Percentiles rank a stretch among this genome's conserved stretches.
phyloP scores from a whole-genome alignment of 1,140 invertebrate genomes.

The Pogonomyrmex barbatus region DNA sequence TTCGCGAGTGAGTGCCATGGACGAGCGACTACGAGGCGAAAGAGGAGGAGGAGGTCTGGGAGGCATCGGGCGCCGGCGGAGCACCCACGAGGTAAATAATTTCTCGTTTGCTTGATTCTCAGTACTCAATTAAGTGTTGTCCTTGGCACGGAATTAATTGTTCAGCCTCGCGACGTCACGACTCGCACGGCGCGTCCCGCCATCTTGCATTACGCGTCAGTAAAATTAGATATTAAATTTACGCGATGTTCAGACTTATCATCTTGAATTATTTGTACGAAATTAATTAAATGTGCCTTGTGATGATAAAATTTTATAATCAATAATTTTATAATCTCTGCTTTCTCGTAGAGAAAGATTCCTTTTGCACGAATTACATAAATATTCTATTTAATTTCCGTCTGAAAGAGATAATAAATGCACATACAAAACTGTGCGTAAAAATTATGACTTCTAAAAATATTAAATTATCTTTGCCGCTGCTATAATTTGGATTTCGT shows the following conservation, averaged over 20 bases:
- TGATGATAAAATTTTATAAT: background rate
- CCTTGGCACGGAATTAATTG: conserved; percentile 1
- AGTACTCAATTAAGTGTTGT: background rate
- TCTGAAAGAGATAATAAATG: background rate
- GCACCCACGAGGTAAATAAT: conserved; percentile 12
- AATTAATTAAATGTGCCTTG: background rate
- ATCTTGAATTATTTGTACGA: background rate
- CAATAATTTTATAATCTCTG: no score
- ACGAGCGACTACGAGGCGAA: background rate
- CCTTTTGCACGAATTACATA: background rate
- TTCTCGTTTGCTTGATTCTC: background rate
- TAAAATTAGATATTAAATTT: background rate
- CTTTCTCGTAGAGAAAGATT: no score
- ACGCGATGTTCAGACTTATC: background rate
- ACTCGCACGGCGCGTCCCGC: background rate
- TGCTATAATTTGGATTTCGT: background rate
- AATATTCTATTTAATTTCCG: background rate
- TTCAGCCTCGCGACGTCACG: background rate
- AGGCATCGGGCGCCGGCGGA: conserved; percentile 2
- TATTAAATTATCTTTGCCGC: background rate
- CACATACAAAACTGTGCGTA: background rate
- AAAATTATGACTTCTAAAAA: background rate
- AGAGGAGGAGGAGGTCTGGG: background rate
- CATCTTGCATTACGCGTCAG: background rate
- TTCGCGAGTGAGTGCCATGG: conserved; percentile 4